Evolutionary conservation across 1,140 invertebrate species (phyloP).

Genomic region (Daktulosphaira vitifoliae): DNA sequence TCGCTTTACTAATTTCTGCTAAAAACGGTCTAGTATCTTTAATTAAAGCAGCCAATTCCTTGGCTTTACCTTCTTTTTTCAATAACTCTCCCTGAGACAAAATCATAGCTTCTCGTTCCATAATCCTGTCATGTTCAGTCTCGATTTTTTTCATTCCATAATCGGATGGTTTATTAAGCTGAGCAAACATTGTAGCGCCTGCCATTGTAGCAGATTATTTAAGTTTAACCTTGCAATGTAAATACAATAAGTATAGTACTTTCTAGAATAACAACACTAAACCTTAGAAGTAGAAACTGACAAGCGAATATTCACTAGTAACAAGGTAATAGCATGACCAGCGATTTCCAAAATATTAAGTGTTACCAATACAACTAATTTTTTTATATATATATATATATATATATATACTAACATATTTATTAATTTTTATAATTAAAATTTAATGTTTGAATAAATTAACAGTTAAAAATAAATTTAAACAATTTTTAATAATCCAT

Average conservation of each 20-base stretch:
- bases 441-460: no score
- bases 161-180: conserved; percentile 50
- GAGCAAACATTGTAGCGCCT: conserved; percentile 76
- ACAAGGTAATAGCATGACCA: conserved; percentile 29
- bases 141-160: conserved; percentile 47
- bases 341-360: neutral
- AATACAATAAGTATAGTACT: no score
- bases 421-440: no score
- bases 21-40: conserved; percentile 90
- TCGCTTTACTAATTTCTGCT: conserved; percentile 91
- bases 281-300: no score
- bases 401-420: no score
- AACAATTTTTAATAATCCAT: no score
- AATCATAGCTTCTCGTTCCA: conserved; percentile 81
- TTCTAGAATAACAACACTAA: no score
- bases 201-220: conserved; percentile 51
- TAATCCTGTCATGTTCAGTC: conserved; percentile 66
- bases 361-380: conserved; percentile 6
- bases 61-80: conserved; percentile 85
- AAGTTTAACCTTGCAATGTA: no score
- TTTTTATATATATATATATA: no score
- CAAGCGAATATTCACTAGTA: neutral
- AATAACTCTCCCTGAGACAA: conserved; percentile 80
- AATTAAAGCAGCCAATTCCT: conserved; percentile 87
- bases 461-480: no score